Conservation (phyloP, 2,113 vertebrate genomes). For the Nicator chloris region DNA sequence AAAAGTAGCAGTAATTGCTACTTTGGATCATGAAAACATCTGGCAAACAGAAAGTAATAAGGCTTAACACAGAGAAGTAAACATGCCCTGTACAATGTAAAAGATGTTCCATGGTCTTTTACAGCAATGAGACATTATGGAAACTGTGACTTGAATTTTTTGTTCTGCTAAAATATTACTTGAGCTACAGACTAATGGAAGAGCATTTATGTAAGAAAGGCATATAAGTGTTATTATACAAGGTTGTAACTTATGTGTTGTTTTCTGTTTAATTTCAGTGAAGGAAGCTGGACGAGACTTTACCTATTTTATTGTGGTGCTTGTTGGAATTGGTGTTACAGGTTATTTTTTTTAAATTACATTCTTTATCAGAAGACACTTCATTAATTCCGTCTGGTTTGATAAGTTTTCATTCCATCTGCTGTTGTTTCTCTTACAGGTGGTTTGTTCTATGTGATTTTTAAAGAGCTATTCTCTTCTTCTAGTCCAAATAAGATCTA, state of each 20-base stretch:
- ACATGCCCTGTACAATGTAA: background rate
- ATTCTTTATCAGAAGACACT: background rate
- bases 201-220: background rate
- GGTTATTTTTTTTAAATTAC: slow-evolving; percentile 72
- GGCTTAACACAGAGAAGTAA: background rate
- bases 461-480: slow-evolving; percentile 93
- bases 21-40: background rate
- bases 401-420: background rate
- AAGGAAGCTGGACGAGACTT: slow-evolving; percentile 91
- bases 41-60: background rate
- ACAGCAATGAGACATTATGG: background rate
- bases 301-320: slow-evolving; percentile 87
- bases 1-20: background rate
- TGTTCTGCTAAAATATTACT: background rate
- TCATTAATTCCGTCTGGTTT: background rate
- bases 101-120: background rate
- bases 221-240: background rate
- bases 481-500: slow-evolving; percentile 93
- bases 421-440: slow-evolving; percentile 74
- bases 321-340: slow-evolving; percentile 88
- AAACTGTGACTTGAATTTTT: background rate
- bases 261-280: slow-evolving; percentile 75
- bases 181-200: background rate
- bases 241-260: background rate
- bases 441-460: slow-evolving; percentile 88